Evolutionary conservation across 35 echinoderm and acorn worm genomes (phyloP).

Genomic region (Anneissia japonica): DNA sequence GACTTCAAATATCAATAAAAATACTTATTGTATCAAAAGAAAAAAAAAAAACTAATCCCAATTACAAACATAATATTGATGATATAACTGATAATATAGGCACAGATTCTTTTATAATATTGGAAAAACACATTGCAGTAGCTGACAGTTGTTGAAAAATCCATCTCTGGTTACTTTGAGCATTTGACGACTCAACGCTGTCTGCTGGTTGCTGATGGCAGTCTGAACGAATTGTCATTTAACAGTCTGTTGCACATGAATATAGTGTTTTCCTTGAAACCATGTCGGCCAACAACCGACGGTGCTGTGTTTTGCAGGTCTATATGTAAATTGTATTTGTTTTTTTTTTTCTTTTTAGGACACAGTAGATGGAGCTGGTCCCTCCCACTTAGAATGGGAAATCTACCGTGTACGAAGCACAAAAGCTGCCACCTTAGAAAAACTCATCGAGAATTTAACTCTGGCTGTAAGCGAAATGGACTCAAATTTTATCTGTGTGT

Average conservation of each 20-base stretch:
- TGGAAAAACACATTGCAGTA: too few species aligned
- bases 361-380: neutral
- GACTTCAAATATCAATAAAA: too few species aligned
- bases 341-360: neutral
- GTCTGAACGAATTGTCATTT: neutral
- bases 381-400: conserved; percentile 56
- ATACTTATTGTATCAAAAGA: too few species aligned
- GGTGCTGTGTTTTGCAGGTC: neutral
- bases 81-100: too few species aligned
- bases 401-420: conserved; percentile 44
- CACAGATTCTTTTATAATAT: too few species aligned
- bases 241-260: neutral
- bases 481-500: conserved; percentile 80
- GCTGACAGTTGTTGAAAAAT: too few species aligned
- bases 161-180: too few species aligned
- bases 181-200: too few species aligned
- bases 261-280: neutral
- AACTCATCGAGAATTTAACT: conserved; percentile 61
- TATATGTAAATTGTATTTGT: conserved; percentile 2
- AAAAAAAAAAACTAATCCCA: too few species aligned
- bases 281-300: neutral
- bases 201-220: neutral
- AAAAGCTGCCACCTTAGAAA: conserved; percentile 74
- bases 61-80: too few species aligned
- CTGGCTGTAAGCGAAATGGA: conserved; percentile 67